phyloP scores from a whole-genome alignment of 1,140 invertebrate species.

The Nasonia giraulti region DNA sequence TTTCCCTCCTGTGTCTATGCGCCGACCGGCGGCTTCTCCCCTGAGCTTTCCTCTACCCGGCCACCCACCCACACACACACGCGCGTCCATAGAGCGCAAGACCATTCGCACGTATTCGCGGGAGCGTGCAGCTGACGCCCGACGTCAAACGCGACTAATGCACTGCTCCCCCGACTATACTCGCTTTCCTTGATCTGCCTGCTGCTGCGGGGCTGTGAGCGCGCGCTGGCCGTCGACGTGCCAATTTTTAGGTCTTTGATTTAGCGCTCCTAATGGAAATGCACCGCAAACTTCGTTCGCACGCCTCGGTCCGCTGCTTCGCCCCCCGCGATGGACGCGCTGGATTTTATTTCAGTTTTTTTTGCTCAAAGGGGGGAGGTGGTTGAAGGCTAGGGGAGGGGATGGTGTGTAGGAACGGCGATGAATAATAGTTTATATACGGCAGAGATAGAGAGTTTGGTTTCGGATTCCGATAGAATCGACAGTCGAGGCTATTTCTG shows the following conservation, averaged over 20 bases:
- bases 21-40: neutral
- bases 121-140: constrained; percentile 67
- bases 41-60: neutral
- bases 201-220: neutral
- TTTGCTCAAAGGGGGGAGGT: neutral
- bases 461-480: neutral
- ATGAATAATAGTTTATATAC: neutral
- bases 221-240: neutral
- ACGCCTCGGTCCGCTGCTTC: neutral
- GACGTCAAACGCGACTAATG: constrained; percentile 71
- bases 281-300: constrained; percentile 50
- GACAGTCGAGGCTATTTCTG: neutral
- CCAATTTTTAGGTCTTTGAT: constrained; percentile 50
- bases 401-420: neutral
- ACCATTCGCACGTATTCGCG: constrained; percentile 55
- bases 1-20: constrained; percentile 11
- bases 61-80: neutral
- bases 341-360: neutral
- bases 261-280: constrained; percentile 55
- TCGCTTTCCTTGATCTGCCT: constrained; percentile 1
- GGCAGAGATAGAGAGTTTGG: neutral
- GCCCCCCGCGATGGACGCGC: neutral
- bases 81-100: constrained; percentile 15
- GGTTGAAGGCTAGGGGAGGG: neutral
- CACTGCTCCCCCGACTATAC: constrained; percentile 59